These are phyloP conservation scores for Agrotis segetum DNA, from an alignment of 2,888 invertebrate species.

Conservation along the genomic window DNA sequence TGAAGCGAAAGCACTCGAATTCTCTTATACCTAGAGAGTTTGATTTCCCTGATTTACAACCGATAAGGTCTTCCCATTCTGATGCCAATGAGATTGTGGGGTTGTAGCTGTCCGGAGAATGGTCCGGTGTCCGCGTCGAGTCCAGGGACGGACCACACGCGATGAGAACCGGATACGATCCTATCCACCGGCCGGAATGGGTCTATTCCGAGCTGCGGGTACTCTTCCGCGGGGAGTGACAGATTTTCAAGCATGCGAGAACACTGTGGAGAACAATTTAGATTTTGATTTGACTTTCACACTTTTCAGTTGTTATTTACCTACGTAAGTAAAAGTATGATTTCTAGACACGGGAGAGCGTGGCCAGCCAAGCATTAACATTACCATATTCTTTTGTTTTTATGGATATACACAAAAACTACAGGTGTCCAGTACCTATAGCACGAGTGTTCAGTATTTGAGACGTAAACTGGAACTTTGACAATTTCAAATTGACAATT, in stretches of 20 bases:
- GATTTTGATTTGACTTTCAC: background rate
- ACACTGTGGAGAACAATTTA: background rate
- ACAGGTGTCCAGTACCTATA: no score
- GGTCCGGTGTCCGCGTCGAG: constrained; percentile 12
- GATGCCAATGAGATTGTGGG: constrained; percentile 50
- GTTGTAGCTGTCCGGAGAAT: constrained; percentile 45
- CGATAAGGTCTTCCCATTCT: constrained; percentile 62
- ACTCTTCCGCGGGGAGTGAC: constrained; percentile 5
- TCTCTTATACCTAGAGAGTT: background rate
- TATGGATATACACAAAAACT: no score
- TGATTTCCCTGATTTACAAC: constrained; percentile 9
- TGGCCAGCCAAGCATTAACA: no score
- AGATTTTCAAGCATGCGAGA: no score
- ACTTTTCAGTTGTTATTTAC: background rate
- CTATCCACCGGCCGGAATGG: constrained; percentile 20
- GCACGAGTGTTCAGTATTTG: no score
- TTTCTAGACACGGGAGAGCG: no score
- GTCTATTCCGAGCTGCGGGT: constrained; percentile 37
- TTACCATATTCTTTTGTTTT: no score
- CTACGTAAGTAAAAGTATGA: background rate
- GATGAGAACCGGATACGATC: constrained; percentile 7
- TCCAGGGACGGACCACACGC: background rate
- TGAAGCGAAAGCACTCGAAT: no score
- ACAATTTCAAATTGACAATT: no score
- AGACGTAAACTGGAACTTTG: no score